Evolutionary conservation across 1,140 invertebrate genomes (phyloP).

Genomic region (Maniola jurtina): DNA sequence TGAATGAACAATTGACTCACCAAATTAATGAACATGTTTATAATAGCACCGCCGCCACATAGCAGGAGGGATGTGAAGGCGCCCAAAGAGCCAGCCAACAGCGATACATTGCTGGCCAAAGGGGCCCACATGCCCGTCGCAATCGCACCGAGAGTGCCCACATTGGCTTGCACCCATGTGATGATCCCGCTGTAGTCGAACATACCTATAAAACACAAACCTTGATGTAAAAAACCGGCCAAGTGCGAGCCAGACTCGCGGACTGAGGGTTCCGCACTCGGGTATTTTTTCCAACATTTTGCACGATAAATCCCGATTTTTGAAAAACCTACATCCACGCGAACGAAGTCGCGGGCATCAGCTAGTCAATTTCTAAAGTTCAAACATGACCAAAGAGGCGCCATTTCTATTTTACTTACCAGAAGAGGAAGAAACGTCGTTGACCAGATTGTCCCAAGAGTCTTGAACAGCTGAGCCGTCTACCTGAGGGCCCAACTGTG

Average conservation of each 20-base stretch:
- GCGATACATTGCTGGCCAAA: conserved; percentile 93
- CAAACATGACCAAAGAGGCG: too few relatives aligned
- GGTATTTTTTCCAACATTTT: too few relatives aligned
- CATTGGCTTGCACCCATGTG: conserved; percentile 93
- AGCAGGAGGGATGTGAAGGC: conserved; percentile 93
- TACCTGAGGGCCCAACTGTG: conserved; percentile 83
- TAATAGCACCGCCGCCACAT: conserved; percentile 94
- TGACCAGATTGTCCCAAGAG: conserved; percentile 86
- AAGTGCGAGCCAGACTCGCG: too few relatives aligned
- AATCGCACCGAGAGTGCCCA: conserved; percentile 93
- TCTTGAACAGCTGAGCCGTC: conserved; percentile 83
- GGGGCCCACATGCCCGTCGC: conserved; percentile 96
- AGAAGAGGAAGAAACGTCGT: conserved; percentile 86
- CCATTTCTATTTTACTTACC: conserved; percentile 62
- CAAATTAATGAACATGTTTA: conserved; percentile 95
- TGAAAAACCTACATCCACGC: too few relatives aligned
- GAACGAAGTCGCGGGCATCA: too few relatives aligned
- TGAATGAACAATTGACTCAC: conserved; percentile 78
- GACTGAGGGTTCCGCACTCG: too few relatives aligned
- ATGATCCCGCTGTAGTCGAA: conserved; percentile 88
- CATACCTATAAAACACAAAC: conserved; percentile 78
- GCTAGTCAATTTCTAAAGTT: too few relatives aligned
- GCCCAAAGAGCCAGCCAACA: conserved; percentile 92
- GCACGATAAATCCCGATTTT: too few relatives aligned
- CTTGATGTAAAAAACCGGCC: conserved; percentile 1